Evolutionary conservation across 2,113 vertebrate species (phyloP).

Genomic region (Vicugna pacos): DNA sequence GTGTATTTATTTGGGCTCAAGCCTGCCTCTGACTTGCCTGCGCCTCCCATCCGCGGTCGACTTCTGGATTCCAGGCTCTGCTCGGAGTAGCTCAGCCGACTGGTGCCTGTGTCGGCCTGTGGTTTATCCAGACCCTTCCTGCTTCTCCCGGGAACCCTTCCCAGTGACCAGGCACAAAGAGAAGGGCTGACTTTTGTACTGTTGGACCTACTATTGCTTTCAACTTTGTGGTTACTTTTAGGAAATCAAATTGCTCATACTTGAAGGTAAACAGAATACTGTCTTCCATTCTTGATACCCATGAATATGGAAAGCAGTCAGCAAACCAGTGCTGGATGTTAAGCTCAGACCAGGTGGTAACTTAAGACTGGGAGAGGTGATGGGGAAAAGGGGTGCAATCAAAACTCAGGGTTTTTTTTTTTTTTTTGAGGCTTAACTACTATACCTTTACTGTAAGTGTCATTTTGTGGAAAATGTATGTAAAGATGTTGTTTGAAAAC

Average conservation of each 20-base stretch:
- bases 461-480: background rate
- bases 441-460: background rate
- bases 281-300: background rate
- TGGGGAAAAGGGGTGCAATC: background rate
- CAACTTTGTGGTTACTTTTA: background rate
- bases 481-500: background rate
- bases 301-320: background rate
- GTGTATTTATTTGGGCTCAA: background rate
- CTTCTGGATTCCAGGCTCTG: background rate
- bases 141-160: fast-evolving
- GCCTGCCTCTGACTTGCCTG: background rate
- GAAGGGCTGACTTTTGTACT: background rate
- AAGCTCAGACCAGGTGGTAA: background rate
- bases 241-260: background rate
- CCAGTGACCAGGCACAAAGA: background rate
- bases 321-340: background rate
- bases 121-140: background rate
- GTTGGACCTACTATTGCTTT: background rate
- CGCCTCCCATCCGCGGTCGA: background rate
- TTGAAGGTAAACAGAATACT: background rate
- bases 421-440: constrained; percentile 13
- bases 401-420: background rate
- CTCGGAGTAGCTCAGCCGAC: fast-evolving
- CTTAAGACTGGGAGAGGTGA: background rate
- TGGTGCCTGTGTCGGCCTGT: background rate